Percentiles rank a stretch among this genome's conserved stretches.
Conservation (phyloP, 2,888 invertebrate genomes). For the Dioctria linearis region DNA sequence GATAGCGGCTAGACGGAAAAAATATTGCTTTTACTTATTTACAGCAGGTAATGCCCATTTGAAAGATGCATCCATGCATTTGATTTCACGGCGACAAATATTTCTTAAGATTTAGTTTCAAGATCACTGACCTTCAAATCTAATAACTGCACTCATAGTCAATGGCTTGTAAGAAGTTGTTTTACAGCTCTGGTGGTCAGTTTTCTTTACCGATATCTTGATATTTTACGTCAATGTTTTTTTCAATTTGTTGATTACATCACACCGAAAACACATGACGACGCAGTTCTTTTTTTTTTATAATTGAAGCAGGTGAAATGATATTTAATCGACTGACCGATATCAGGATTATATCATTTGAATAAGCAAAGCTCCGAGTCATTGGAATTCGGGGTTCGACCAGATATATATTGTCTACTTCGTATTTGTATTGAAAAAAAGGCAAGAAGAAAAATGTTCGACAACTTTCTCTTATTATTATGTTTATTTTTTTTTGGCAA, state of each 20-base stretch:
- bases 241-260: neutral
- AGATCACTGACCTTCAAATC: no score
- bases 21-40: no score
- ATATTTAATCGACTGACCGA: neutral
- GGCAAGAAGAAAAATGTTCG: no score
- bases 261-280: conserved; percentile 22
- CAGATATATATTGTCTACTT: neutral
- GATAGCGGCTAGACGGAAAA: no score
- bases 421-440: neutral
- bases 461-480: conserved; percentile 38
- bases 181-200: neutral
- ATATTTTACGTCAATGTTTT: conserved; percentile 25
- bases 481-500: neutral
- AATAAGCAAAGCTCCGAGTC: conserved; percentile 36
- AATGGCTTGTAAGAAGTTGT: no score
- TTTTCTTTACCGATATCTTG: conserved; percentile 24
- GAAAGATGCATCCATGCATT: no score
- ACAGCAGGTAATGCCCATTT: no score
- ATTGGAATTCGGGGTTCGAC: neutral
- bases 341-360: conserved; percentile 40
- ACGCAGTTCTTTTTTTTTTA: conserved; percentile 23
- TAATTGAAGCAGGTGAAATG: conserved; percentile 12
- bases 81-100: no score
- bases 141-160: no score
- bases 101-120: no score